Conservation (phyloP, 2,797 vertebrate genomes). For the Eleutherodactylus coqui region DNA sequence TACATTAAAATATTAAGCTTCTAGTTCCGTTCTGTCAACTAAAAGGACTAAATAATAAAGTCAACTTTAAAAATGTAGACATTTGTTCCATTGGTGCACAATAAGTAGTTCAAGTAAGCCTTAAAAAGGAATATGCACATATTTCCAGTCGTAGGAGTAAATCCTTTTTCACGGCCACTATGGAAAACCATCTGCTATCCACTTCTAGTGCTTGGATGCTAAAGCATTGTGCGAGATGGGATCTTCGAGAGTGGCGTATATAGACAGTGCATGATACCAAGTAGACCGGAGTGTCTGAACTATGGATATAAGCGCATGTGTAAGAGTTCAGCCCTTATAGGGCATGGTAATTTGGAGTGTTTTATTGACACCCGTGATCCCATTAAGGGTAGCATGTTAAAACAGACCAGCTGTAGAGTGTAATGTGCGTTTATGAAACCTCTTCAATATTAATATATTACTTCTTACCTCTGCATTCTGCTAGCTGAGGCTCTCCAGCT, state of each 20-base stretch:
- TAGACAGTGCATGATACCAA: neutral
- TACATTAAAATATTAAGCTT: neutral
- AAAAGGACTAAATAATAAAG: slow-evolving; percentile 11
- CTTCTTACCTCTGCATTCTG: neutral
- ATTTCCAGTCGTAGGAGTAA: neutral
- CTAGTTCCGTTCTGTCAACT: neutral
- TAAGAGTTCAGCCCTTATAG: neutral
- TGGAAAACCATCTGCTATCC: neutral
- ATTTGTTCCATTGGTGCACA: neutral
- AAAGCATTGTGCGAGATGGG: neutral
- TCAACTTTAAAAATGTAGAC: neutral
- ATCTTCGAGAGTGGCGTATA: neutral
- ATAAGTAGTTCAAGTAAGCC: neutral
- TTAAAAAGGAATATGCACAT: neutral
- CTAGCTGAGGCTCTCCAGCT: neutral
- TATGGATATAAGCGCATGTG: neutral
- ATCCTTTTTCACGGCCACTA: neutral
- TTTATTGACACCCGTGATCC: neutral
- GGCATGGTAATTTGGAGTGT: neutral
- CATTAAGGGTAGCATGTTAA: neutral
- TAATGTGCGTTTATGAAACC: neutral
- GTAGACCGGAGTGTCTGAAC: neutral
- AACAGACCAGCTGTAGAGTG: neutral
- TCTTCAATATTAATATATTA: neutral
- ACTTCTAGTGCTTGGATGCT: too few species aligned